Evolutionary conservation across 2,113 vertebrate species (phyloP).

Genomic region (Todiramphus chloris): DNA sequence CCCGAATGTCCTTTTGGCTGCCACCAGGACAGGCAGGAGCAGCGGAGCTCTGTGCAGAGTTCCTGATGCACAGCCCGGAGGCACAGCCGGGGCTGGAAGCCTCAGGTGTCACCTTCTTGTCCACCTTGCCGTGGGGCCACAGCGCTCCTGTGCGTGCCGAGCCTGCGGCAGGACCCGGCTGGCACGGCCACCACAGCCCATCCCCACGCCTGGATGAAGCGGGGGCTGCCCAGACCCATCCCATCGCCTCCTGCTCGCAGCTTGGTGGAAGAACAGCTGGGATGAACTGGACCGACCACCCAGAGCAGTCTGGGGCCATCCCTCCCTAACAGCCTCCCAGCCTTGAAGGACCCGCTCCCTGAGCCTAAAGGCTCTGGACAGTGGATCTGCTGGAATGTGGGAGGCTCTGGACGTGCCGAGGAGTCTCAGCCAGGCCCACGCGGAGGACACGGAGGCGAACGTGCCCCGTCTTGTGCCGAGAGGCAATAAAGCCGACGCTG

Average conservation of each 20-base stretch:
- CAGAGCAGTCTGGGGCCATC: background rate
- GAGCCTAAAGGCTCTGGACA: too few relatives aligned
- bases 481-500: background rate
- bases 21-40: fast-evolving
- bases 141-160: fast-evolving
- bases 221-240: background rate
- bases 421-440: background rate
- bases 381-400: fast-evolving
- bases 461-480: background rate
- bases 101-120: background rate
- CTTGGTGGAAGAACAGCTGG: background rate
- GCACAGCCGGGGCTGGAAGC: background rate
- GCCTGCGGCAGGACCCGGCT: background rate
- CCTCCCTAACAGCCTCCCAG: fast-evolving
- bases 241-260: fast-evolving
- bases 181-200: fast-evolving
- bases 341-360: too few relatives aligned
- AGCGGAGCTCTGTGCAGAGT: background rate
- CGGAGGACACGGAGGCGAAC: background rate
- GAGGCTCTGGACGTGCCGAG: background rate
- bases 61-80: fast-evolving
- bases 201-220: background rate
- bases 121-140: too few relatives aligned
- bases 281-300: fast-evolving
- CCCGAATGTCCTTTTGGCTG: fast-evolving